These are phyloP conservation scores for Ennomos quercinarius DNA, from an alignment of 2,888 invertebrate genomes.

Conservation along the genomic window DNA sequence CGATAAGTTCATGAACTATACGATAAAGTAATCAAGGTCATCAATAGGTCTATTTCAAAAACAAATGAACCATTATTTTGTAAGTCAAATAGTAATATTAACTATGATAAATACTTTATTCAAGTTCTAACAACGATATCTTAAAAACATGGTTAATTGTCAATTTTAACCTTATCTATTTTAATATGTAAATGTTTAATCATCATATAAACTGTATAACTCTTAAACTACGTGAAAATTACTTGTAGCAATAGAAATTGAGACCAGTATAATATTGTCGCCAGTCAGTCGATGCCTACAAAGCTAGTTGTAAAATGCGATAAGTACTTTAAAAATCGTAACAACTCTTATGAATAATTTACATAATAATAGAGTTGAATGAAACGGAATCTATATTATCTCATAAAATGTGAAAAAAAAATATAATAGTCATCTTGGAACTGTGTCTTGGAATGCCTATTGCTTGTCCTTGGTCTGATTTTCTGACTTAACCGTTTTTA, in stretches of 20 bases:
- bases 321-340: conserved; percentile 64
- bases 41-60: too few species aligned
- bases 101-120: conserved; percentile 57
- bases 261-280: conserved; percentile 79
- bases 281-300: conserved; percentile 74
- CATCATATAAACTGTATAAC: conserved; percentile 50
- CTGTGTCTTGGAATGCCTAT: conserved; percentile 76
- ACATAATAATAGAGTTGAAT: conserved; percentile 8
- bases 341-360: conserved; percentile 18
- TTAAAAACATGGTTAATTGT: conserved; percentile 48
- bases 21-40: too few species aligned
- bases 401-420: conserved; percentile 19
- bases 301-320: conserved; percentile 62
- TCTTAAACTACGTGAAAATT: conserved; percentile 54
- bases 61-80: conserved; percentile 10
- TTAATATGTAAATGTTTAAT: conserved; percentile 33
- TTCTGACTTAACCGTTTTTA: conserved; percentile 29
- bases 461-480: conserved; percentile 45
- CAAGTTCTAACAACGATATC: conserved; percentile 64
- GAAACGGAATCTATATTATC: conserved; percentile 16
- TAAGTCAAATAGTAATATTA: conserved; percentile 16
- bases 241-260: conserved; percentile 63
- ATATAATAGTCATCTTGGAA: conserved; percentile 27
- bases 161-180: conserved; percentile 34
- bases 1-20: too few species aligned